Conservation (phyloP, 2,888 invertebrate species). For the Clistopyga incitator region DNA sequence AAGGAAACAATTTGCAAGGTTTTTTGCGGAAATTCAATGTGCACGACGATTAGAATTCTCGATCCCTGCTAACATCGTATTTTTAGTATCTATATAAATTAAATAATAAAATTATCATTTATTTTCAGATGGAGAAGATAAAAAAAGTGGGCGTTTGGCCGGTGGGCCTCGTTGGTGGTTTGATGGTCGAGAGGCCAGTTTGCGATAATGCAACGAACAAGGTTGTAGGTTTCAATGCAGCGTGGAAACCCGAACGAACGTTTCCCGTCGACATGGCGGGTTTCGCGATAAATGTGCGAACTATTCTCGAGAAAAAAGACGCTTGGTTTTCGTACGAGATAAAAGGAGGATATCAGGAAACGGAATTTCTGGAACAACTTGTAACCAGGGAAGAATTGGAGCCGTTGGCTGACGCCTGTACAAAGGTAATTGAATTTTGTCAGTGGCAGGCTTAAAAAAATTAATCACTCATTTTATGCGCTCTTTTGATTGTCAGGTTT, state of each 20-base stretch:
- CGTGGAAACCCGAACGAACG: slow-evolving; percentile 95
- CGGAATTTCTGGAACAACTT: slow-evolving; percentile 91
- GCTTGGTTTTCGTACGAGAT: slow-evolving; percentile 94
- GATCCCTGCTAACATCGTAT: no score
- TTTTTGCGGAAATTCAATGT: no score
- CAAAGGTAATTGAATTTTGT: slow-evolving; percentile 86
- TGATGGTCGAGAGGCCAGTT: slow-evolving; percentile 96
- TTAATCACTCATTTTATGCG: slow-evolving; percentile 27
- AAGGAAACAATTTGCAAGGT: no score
- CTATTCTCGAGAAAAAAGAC: slow-evolving; percentile 89
- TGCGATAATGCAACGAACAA: slow-evolving; percentile 87
- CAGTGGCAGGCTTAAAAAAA: slow-evolving; percentile 14
- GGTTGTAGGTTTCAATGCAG: slow-evolving; percentile 89
- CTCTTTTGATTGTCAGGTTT: slow-evolving; percentile 86
- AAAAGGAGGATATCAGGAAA: slow-evolving; percentile 95
- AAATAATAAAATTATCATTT: slow-evolving; percentile 17
- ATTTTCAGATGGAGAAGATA: slow-evolving; percentile 91
- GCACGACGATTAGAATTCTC: no score
- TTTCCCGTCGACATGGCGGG: slow-evolving; percentile 99
- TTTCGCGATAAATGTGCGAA: slow-evolving; percentile 93
- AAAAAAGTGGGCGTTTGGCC: slow-evolving; percentile 96
- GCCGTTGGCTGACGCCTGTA: slow-evolving; percentile 95
- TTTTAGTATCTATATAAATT: background rate
- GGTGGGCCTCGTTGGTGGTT: slow-evolving; percentile 97
- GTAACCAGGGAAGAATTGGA: slow-evolving; percentile 92